Conservation (phyloP, 2,797 vertebrate species). For the Ptychobarbus kaznakovi region DNA sequence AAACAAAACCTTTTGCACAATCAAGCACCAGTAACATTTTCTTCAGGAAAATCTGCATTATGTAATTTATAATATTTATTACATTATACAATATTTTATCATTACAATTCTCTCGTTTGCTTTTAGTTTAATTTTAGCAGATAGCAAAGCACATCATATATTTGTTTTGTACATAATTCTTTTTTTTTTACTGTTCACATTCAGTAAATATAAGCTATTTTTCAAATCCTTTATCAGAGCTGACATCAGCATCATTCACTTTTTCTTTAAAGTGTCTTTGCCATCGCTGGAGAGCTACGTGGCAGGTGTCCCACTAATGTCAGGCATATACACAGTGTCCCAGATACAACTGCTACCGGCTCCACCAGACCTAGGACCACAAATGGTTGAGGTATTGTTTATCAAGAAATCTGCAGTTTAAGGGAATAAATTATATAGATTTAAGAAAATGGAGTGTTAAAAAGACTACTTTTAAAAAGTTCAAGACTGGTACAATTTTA, state of each 20-base stretch:
- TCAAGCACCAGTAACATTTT: background rate
- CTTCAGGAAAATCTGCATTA: background rate
- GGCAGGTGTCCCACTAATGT: conserved; percentile 76
- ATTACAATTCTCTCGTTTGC: background rate
- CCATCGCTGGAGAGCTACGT: conserved; percentile 72
- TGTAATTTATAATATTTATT: background rate
- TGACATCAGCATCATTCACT: background rate
- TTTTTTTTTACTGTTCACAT: background rate
- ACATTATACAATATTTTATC: background rate
- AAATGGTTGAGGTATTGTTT: conserved; percentile 72
- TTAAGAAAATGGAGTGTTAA: background rate
- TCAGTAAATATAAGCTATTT: background rate
- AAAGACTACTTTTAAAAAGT: background rate
- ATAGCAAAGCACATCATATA: background rate
- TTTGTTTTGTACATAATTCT: background rate
- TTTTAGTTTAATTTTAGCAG: background rate
- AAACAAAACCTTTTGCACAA: background rate
- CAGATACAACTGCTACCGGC: conserved; percentile 57
- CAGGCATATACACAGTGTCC: conserved; percentile 62
- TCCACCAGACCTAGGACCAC: conserved; percentile 64
- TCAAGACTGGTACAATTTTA: background rate
- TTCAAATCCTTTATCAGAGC: background rate
- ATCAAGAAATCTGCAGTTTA: background rate
- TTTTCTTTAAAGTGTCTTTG: conserved; percentile 67
- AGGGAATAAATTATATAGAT: background rate